phyloP scores from a whole-genome alignment of 2,797 vertebrate genomes.

The Anguilla marmorata region DNA sequence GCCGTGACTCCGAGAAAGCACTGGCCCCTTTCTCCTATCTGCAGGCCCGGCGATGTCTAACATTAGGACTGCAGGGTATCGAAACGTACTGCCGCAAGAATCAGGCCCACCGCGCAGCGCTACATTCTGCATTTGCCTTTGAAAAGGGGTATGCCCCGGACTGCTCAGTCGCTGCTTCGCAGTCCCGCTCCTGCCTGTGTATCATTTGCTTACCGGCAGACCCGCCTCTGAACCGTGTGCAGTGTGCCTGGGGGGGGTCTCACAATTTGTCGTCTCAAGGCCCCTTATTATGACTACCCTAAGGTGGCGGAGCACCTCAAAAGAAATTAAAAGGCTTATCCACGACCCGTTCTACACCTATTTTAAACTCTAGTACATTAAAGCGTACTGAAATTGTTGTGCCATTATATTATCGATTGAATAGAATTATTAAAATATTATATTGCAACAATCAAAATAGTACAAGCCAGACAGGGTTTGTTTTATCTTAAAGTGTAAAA shows the following conservation, averaged over 20 bases:
- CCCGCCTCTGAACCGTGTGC: background rate
- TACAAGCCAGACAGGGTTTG: background rate
- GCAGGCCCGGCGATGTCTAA: slow-evolving; percentile 77
- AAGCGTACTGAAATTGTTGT: background rate
- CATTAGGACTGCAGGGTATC: background rate
- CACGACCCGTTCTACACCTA: background rate
- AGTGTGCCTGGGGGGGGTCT: background rate
- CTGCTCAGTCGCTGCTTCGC: background rate
- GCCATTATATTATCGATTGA: background rate
- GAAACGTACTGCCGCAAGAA: background rate
- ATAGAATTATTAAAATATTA: background rate
- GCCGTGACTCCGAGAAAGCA: slow-evolving; percentile 83
- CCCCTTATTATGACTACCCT: background rate
- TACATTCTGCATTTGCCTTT: background rate
- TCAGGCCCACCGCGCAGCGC: background rate
- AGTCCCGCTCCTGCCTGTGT: background rate
- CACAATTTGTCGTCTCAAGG: background rate
- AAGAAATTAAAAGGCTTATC: background rate
- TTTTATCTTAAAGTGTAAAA: background rate
- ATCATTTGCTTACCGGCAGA: background rate
- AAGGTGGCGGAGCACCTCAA: background rate
- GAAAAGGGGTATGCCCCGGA: background rate
- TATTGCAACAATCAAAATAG: background rate
- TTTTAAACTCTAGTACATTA: background rate
- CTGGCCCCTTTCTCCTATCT: slow-evolving; percentile 98